Evolutionary conservation across 2,113 vertebrate species (phyloP), one percentile per base, ranked within the genome.

Genomic region (Scytalopus superciliaris): DNA sequence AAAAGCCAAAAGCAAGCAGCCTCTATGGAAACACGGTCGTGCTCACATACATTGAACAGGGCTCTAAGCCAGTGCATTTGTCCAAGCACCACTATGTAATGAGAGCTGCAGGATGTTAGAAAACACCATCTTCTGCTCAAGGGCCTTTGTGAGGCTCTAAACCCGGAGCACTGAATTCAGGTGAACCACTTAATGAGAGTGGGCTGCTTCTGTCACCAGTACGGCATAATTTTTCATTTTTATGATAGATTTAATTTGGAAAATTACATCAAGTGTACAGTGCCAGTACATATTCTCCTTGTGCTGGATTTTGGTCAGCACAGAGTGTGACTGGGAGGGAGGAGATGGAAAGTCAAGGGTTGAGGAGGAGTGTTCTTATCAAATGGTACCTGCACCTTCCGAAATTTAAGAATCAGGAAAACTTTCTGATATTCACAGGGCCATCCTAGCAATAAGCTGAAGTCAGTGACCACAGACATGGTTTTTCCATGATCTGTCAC

Each of bases 31-130:
- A 67, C 31, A 40, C 37, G 15, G 37, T 12, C 1, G 0, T 30
- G 44, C 33, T 63, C 27, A 28, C 19, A 2, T 21, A 35, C 1
- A 4, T 3, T 17, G 15, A 37, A 21, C 60, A 82, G 35, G 31
- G 17, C 40, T 70, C 37, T 49, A 25, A 47, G 69, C 7, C 39
- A n/a, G 13, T 13, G 24, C 6, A 1, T 60, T 87, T 74, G 31
- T 25, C n/a, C 42, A 40, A 57, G 25, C 47, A 40, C 19, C 27
- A 37, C 13, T 27, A 40, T 0, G 0, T 25, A 17, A 79, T 1
- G 2, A 60, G 25, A 84, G 52, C 31, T 62, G n/a, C 31, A 12
- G 6, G 4, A 55, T 1, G 4, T 37, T 9, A n/a, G 69, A 53
- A 75, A 87, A 67, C n/a, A 37, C 1, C 2, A 10, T 63, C 53